Percentiles rank a stretch among this genome's conserved stretches.
Evolutionary conservation across 2,113 vertebrate species (phyloP).

Genomic region (Heliornis fulica): DNA sequence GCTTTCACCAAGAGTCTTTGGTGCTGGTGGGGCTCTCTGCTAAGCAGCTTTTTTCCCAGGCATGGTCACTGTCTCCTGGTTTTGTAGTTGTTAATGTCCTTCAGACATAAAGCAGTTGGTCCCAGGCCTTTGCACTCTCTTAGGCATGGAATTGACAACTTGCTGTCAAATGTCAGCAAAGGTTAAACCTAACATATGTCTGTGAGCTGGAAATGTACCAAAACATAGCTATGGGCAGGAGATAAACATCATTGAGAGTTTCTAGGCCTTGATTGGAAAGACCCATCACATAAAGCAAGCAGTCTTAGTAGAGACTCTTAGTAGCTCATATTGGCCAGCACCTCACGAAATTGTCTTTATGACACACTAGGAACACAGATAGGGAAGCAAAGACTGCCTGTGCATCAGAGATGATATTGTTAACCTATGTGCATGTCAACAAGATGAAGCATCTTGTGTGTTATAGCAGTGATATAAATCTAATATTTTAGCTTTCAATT

Average conservation of each 20-base stretch:
- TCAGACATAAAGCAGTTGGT: neutral
- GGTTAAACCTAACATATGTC: fast-evolving
- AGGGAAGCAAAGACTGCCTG: neutral
- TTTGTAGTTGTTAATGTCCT: fast-evolving
- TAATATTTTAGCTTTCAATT: neutral
- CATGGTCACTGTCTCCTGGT: neutral
- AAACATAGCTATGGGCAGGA: neutral
- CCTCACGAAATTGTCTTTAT: neutral
- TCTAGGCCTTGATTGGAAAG: neutral
- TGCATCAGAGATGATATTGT: neutral
- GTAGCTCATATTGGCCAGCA: neutral
- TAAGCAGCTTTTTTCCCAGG: neutral
- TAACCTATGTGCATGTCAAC: neutral
- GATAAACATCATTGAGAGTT: neutral
- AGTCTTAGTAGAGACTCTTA: neutral
- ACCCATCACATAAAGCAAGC: fast-evolving
- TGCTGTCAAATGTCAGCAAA: fast-evolving
- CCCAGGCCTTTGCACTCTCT: neutral
- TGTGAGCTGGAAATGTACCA: neutral
- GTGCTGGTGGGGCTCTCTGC: neutral
- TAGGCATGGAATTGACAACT: neutral
- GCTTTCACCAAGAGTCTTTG: neutral
- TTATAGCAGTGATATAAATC: neutral
- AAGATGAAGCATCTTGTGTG: fast-evolving
- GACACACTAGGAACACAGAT: no score